These are phyloP conservation scores for Chorisops tibialis DNA, from an alignment of 2,888 invertebrate genomes.

Conservation along the genomic window DNA sequence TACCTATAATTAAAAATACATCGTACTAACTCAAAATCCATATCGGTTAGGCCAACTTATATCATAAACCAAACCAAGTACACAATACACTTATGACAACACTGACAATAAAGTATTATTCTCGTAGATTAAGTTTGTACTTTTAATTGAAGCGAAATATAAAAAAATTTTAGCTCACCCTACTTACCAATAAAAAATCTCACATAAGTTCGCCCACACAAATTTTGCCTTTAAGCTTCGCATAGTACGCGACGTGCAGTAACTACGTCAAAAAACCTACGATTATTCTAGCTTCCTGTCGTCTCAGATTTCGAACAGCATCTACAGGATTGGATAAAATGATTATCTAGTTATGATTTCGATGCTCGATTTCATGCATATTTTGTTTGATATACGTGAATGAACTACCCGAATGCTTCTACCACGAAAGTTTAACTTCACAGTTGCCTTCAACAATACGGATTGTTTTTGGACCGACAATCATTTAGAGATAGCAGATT, in stretches of 20 bases:
- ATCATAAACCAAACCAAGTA: no score
- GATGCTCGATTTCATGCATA: slow-evolving; percentile 85
- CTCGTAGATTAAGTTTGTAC: neutral
- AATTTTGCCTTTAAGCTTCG: slow-evolving; percentile 88
- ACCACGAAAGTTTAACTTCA: no score
- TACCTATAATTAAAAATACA: no score
- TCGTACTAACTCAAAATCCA: no score
- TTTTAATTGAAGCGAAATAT: neutral
- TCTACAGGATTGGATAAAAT: slow-evolving; percentile 95
- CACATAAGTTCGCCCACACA: slow-evolving; percentile 94
- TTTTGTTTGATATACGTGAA: no score
- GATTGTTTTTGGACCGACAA: no score
- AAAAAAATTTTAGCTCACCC: neutral
- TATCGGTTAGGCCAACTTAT: no score
- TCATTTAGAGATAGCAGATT: no score
- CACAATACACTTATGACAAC: no score
- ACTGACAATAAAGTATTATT: no score
- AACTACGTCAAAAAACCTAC: slow-evolving; percentile 98
- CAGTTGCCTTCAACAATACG: no score
- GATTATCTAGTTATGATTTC: slow-evolving; percentile 96
- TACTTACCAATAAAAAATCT: slow-evolving; percentile 97
- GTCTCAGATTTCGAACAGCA: slow-evolving; percentile 90
- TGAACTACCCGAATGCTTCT: no score
- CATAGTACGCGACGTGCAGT: slow-evolving; percentile 95
- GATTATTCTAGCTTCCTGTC: slow-evolving; percentile 96